These are phyloP conservation scores for Dysidea cf. avara DNA, from an alignment of 37 sponge, comb jelly and placozoan species.

Conservation along the genomic window DNA sequence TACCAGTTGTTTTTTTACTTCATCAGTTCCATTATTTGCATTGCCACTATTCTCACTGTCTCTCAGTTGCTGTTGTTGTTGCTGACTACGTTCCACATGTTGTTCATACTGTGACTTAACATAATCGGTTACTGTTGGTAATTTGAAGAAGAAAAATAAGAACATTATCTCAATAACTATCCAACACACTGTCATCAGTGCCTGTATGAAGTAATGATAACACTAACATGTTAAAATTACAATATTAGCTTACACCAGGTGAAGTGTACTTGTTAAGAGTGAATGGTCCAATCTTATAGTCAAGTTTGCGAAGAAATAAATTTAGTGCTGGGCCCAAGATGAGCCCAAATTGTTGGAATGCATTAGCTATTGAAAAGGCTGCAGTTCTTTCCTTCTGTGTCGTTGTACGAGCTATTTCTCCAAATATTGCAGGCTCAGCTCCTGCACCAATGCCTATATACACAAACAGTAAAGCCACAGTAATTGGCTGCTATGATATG, in stretches of 20 bases:
- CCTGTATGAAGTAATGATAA: slow-evolving; percentile 17
- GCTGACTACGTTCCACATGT: too few species aligned
- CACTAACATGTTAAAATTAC: neutral
- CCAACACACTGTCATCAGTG: slow-evolving; percentile 71
- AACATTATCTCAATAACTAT: slow-evolving; percentile 53
- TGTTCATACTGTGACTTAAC: too few species aligned
- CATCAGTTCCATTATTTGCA: too few species aligned
- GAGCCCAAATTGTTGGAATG: slow-evolving; percentile 42
- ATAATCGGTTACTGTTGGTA: slow-evolving; percentile 30
- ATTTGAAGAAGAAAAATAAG: slow-evolving; percentile 55
- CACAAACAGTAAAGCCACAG: too few species aligned
- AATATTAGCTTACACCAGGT: slow-evolving; percentile 56
- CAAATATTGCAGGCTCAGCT: slow-evolving; percentile 61
- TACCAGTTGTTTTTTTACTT: too few species aligned
- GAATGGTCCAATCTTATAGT: slow-evolving; percentile 85
- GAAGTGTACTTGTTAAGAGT: slow-evolving; percentile 51
- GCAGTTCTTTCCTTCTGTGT: slow-evolving; percentile 53
- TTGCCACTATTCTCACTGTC: too few species aligned
- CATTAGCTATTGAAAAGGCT: slow-evolving; percentile 48
- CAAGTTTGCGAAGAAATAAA: slow-evolving; percentile 47
- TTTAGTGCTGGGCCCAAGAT: slow-evolving; percentile 80
- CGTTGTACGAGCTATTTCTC: slow-evolving; percentile 53
- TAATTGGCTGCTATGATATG: too few species aligned
- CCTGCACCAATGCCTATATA: slow-evolving; percentile 51
- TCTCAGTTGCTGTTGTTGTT: too few species aligned